phyloP scores from a whole-genome alignment of 2,113 vertebrate species.

The Mormyrus iriodes region DNA sequence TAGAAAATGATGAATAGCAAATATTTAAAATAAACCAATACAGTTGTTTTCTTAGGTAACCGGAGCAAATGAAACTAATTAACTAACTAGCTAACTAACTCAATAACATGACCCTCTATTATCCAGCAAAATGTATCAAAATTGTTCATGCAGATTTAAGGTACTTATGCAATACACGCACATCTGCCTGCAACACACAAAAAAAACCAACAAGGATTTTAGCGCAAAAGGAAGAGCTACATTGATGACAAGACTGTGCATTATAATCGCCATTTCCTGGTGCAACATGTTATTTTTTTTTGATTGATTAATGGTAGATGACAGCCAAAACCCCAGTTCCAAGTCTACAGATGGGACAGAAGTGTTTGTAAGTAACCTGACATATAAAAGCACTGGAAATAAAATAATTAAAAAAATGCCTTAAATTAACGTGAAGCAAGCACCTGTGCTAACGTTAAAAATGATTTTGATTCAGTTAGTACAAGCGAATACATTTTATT shows the following conservation, averaged over 20 bases:
- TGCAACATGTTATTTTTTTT: background rate
- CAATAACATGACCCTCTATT: background rate
- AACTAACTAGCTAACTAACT: background rate
- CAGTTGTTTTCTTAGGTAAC: background rate
- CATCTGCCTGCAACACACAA: background rate
- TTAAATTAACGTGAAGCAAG: background rate
- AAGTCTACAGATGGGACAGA: background rate
- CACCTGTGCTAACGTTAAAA: background rate
- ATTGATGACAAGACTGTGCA: background rate
- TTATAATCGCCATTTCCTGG: background rate
- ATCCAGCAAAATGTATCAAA: background rate
- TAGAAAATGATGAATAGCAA: background rate
- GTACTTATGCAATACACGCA: background rate
- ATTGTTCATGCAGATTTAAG: background rate
- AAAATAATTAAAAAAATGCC: background rate
- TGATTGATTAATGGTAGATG: background rate
- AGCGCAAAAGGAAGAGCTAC: background rate
- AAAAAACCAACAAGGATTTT: background rate
- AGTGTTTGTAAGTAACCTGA: background rate
- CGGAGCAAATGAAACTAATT: background rate
- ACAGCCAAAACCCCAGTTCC: background rate
- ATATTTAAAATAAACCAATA: background rate
- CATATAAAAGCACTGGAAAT: background rate
- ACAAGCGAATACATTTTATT: background rate
- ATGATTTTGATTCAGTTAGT: background rate